Conservation (phyloP, 2,113 vertebrate genomes). For the Erinaceus europaeus region DNA sequence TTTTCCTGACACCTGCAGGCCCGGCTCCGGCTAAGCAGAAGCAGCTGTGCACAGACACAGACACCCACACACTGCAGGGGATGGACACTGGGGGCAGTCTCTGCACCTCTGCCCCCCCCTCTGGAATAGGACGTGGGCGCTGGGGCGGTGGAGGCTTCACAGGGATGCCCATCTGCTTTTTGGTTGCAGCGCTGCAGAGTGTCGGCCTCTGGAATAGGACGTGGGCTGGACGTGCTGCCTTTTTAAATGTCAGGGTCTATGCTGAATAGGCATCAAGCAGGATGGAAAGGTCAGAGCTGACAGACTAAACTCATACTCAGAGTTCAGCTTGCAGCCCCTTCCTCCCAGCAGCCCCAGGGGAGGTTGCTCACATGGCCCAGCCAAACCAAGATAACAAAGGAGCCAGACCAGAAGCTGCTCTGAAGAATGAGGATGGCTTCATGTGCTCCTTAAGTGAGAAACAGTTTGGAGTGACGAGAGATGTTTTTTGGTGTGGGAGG, state of each 20-base stretch:
- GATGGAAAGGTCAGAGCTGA: conserved; percentile 64
- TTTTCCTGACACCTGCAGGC: conserved; percentile 45
- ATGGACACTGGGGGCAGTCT: background rate
- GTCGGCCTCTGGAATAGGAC: background rate
- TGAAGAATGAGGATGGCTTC: background rate
- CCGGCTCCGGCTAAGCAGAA: background rate
- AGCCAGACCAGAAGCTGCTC: background rate
- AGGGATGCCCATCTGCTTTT: too few species aligned
- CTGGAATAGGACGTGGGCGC: too few species aligned
- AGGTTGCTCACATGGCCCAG: background rate
- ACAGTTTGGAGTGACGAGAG: background rate
- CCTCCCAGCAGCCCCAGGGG: background rate
- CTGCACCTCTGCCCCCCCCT: too few species aligned
- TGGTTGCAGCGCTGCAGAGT: background rate
- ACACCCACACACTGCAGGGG: background rate
- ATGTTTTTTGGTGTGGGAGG: background rate
- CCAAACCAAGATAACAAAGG: background rate
- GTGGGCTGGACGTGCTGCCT: conserved; percentile 36
- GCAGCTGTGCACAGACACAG: background rate
- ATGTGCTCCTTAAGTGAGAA: background rate
- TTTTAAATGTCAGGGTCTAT: conserved; percentile 58
- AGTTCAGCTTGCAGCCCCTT: background rate
- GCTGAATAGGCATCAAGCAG: background rate
- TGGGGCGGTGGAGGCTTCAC: too few species aligned
- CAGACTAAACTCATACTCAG: conserved; percentile 17